These are phyloP conservation scores for Vespertilio murinus DNA, from an alignment of 2,797 vertebrate species.

Conservation along the genomic window DNA sequence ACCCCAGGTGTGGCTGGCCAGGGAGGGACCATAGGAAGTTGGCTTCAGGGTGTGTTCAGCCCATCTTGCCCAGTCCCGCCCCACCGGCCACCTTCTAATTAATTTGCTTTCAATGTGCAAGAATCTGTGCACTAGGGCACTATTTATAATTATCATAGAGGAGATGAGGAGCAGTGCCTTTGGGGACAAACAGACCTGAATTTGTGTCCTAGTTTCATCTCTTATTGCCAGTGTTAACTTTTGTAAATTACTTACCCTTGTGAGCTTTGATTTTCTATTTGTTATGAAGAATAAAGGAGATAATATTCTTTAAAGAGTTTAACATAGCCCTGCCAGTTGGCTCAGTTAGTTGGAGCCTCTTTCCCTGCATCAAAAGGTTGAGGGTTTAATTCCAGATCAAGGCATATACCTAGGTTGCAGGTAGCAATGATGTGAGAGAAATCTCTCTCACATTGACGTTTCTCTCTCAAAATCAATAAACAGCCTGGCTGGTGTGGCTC, in stretches of 20 bases:
- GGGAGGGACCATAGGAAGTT: no score
- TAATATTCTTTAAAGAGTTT: slow-evolving; percentile 26
- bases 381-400: background rate
- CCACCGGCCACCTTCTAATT: no score
- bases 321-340: background rate
- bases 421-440: no score
- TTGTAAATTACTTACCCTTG: background rate
- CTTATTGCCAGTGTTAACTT: background rate
- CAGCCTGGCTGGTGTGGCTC: background rate
- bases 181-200: background rate
- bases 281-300: slow-evolving; percentile 39
- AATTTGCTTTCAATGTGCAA: no score
- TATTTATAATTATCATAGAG: background rate
- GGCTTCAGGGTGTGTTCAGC: no score
- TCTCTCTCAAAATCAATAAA: background rate
- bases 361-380: background rate
- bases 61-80: no score
- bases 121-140: no score
- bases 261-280: slow-evolving; percentile 23
- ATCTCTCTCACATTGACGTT: background rate
- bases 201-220: background rate
- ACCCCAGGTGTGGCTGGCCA: no score
- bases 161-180: background rate
- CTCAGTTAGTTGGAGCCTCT: background rate
- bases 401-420: background rate